These are phyloP conservation scores for Albula glossodonta DNA, from an alignment of 2,113 vertebrate genomes.

Conservation along the genomic window DNA sequence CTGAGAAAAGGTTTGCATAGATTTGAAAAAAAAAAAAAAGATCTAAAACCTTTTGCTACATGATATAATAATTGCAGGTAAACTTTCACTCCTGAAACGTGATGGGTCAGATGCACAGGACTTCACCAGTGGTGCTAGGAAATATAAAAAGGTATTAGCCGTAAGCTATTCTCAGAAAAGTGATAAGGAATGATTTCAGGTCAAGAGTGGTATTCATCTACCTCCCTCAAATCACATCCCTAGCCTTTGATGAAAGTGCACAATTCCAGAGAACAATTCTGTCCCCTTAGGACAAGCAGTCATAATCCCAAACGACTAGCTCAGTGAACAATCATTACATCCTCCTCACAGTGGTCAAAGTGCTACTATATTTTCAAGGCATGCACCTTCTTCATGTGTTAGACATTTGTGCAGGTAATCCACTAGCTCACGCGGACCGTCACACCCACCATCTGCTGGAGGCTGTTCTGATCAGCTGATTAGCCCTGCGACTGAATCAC, in stretches of 20 bases:
- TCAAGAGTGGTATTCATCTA: neutral
- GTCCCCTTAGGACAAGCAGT: neutral
- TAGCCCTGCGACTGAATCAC: neutral
- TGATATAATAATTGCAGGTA: neutral
- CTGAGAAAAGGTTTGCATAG: slow-evolving; percentile 50
- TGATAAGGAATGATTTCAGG: slow-evolving; percentile 6
- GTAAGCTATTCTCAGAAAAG: slow-evolving; percentile 4
- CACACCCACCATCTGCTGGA: neutral
- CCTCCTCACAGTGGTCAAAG: neutral
- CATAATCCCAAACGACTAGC: neutral
- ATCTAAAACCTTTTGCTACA: slow-evolving; percentile 2
- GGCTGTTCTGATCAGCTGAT: too few relatives aligned
- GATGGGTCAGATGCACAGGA: neutral
- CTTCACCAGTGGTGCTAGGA: neutral
- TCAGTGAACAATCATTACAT: too few relatives aligned
- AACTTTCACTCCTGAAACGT: neutral
- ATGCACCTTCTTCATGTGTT: neutral
- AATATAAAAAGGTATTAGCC: neutral
- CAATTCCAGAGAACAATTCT: neutral
- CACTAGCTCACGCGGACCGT: neutral
- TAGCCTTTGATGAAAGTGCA: neutral
- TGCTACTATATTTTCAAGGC: neutral
- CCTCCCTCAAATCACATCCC: neutral
- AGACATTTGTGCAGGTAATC: neutral
- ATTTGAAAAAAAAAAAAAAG: slow-evolving; percentile 31